phyloP scores from a whole-genome alignment of 2,797 vertebrate genomes.

The Pangasius sanitwongsei region DNA sequence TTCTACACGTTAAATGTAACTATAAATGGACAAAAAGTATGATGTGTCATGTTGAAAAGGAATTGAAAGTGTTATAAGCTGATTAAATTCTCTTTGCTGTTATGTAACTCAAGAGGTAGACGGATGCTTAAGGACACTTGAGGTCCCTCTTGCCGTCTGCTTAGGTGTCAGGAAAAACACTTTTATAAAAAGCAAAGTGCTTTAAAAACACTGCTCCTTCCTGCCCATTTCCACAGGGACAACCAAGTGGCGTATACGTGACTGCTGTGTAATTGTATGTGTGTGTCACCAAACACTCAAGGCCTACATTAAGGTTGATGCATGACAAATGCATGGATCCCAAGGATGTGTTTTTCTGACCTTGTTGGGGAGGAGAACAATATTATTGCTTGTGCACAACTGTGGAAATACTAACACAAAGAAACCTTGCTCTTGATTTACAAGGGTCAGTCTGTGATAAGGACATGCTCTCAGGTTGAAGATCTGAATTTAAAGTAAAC shows the following conservation, averaged over 20 bases:
- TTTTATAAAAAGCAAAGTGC: conserved; percentile 29
- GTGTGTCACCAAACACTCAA: conserved; percentile 35
- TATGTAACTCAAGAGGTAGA: neutral
- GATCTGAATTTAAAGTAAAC: neutral
- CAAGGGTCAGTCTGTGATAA: neutral
- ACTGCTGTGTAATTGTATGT: conserved; percentile 1
- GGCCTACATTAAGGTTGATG: conserved; percentile 32
- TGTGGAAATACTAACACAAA: conserved; percentile 36
- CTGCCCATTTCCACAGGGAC: conserved; percentile 38
- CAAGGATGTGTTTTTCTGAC: conserved; percentile 56
- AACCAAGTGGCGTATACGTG: conserved; percentile 19
- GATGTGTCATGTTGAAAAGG: neutral
- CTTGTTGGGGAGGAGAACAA: conserved; percentile 47
- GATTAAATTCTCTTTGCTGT: neutral
- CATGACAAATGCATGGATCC: conserved; percentile 41
- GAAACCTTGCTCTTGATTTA: conserved; percentile 43
- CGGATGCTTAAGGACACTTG: neutral
- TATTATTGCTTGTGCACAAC: conserved; percentile 37
- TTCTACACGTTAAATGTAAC: neutral
- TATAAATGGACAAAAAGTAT: neutral
- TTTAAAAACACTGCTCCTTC: conserved; percentile 47
- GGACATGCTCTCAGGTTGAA: neutral
- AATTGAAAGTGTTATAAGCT: neutral
- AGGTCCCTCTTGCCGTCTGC: conserved; percentile 36
- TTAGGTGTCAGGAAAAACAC: conserved; percentile 52